phyloP scores from a whole-genome alignment of 2,113 vertebrate species.

The Rhombomys opimus region DNA sequence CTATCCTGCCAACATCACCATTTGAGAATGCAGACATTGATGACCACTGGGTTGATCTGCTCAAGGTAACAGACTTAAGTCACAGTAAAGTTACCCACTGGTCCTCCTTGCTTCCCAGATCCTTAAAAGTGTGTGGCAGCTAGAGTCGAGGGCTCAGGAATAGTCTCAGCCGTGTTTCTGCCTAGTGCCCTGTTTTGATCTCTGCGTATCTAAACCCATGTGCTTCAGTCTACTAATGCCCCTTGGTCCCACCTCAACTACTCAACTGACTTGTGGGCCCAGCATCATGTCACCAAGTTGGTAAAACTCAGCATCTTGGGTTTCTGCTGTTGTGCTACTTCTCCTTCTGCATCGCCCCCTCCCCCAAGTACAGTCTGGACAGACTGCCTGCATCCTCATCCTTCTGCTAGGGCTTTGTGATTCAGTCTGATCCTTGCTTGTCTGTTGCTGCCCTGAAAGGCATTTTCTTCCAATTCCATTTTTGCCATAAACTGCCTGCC shows the following conservation, averaged over 20 bases:
- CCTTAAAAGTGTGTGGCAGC: background rate
- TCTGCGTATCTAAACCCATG: background rate
- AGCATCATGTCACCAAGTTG: background rate
- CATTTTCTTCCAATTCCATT: background rate
- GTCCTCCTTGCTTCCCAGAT: background rate
- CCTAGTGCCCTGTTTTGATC: background rate
- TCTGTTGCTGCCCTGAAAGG: background rate
- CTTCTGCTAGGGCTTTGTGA: background rate
- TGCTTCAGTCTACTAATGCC: background rate
- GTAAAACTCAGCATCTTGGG: background rate
- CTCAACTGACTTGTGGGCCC: background rate
- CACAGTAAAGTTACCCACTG: background rate
- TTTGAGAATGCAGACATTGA: slow-evolving; percentile 23
- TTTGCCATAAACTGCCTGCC: background rate
- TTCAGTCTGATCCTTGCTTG: background rate
- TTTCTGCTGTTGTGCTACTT: background rate
- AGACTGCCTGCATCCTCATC: background rate
- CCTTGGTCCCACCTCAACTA: background rate
- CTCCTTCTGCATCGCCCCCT: background rate
- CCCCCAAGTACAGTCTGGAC: background rate
- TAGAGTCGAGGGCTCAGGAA: background rate
- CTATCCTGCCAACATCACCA: background rate
- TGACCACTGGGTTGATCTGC: background rate
- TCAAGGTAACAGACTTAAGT: background rate
- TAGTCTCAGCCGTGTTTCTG: background rate